Evolutionary conservation across 1,140 invertebrate genomes (phyloP).

Genomic region (Globodera rostochiensis): DNA sequence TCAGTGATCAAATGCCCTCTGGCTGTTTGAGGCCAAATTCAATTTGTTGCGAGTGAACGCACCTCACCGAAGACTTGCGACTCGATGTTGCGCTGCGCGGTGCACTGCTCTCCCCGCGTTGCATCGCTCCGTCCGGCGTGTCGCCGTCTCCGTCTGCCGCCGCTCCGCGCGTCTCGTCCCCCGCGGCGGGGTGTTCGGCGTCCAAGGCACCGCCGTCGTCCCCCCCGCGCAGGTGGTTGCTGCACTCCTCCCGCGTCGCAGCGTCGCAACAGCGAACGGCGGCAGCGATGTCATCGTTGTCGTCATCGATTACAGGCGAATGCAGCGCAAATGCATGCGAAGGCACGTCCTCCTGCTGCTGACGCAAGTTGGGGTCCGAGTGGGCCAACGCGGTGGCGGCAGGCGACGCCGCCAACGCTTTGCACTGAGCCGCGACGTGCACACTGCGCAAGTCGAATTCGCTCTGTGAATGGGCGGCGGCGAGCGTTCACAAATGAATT

Average conservation of each 20-base stretch:
- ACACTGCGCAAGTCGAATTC: constrained; percentile 31
- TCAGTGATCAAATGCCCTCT: constrained; percentile 6
- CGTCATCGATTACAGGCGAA: neutral
- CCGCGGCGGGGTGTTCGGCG: neutral
- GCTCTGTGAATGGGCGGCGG: constrained; percentile 14
- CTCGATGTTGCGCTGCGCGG: neutral
- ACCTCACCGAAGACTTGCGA: constrained; percentile 8
- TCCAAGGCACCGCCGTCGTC: neutral
- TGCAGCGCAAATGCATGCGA: neutral
- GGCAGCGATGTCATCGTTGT: neutral
- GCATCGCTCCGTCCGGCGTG: neutral
- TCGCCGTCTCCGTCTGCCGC: neutral
- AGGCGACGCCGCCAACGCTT: neutral
- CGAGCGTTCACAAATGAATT: too few relatives aligned
- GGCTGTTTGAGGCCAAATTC: neutral
- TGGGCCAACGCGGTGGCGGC: constrained; percentile 13
- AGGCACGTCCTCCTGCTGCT: neutral
- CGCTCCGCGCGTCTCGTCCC: neutral
- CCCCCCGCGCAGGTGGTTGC: neutral
- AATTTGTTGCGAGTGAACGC: neutral
- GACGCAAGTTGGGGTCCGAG: constrained; percentile 22
- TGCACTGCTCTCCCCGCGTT: neutral
- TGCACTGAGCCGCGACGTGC: constrained; percentile 15
- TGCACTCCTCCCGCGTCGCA: neutral
- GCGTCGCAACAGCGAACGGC: neutral